Evolutionary conservation across 1,140 invertebrate genomes (phyloP).

Genomic region (Prorops nasuta): DNA sequence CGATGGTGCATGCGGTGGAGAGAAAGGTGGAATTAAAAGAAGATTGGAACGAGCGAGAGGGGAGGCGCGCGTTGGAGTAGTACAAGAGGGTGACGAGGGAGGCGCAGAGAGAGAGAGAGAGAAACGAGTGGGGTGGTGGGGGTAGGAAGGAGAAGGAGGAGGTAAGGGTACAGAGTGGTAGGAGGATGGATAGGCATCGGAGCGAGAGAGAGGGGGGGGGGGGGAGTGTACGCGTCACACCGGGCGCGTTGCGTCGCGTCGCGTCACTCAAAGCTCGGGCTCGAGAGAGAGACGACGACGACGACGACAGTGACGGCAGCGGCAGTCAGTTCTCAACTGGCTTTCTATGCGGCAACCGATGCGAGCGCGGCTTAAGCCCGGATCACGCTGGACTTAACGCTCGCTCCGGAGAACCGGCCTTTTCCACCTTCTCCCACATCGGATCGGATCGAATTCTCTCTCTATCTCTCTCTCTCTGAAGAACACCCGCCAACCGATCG

Average conservation of each 20-base stretch:
- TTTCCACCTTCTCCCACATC: not conserved
- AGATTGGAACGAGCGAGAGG: not conserved
- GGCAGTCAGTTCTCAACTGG: constrained; percentile 60
- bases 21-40: constrained; percentile 6
- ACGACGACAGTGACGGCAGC: constrained; percentile 33
- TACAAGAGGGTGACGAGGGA: not conserved
- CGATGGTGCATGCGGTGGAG: not conserved
- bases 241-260: constrained; percentile 37
- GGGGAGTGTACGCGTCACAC: constrained; percentile 46
- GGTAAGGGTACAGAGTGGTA: not conserved
- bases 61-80: constrained; percentile 1
- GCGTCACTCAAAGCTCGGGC: constrained; percentile 43
- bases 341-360: constrained; percentile 51
- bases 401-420: constrained; percentile 21
- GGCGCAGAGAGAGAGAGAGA: not conserved
- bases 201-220: constrained; percentile 15
- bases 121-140: constrained; percentile 5
- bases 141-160: constrained; percentile 13
- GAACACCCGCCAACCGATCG: not conserved
- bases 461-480: not conserved
- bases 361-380: constrained; percentile 39
- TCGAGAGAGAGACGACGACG: constrained; percentile 25
- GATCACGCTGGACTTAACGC: constrained; percentile 43
- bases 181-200: not conserved
- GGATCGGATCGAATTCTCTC: not conserved